A percentile compares a stretch with the other conserved stretches of the same genome.
phyloP scores from a whole-genome alignment of 1,140 invertebrate species.

The Proctacanthus coquilletti region DNA sequence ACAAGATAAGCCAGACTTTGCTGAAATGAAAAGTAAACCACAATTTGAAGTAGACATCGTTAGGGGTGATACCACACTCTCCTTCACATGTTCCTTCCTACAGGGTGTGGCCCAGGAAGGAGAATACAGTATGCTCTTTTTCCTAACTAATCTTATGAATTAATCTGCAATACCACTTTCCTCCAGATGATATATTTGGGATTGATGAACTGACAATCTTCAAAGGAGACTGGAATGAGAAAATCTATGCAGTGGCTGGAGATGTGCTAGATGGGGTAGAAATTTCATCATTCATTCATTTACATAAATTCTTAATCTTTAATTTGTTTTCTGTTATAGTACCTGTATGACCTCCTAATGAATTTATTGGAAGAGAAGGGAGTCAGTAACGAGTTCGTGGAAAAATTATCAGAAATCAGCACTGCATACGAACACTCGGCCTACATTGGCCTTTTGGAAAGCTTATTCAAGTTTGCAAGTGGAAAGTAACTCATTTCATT shows the following conservation, averaged over 20 bases:
- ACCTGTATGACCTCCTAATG: conserved; percentile 86
- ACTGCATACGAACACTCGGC: conserved; percentile 79
- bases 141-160: conserved; percentile 8
- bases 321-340: conserved; percentile 43
- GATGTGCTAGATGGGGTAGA: conserved; percentile 79
- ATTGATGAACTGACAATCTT: conserved; percentile 78
- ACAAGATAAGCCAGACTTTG: conserved; percentile 51
- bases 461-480: conserved; percentile 68
- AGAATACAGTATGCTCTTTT: conserved; percentile 45
- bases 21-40: conserved; percentile 75
- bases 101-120: conserved; percentile 44
- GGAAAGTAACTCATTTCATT: conserved; percentile 37
- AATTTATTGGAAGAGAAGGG: conserved; percentile 88
- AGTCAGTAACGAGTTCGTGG: conserved; percentile 77
- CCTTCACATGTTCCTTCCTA: conserved; percentile 68
- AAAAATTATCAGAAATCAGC: conserved; percentile 70
- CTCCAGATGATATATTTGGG: conserved; percentile 63
- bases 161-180: conserved; percentile 7
- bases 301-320: conserved; percentile 8
- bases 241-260: conserved; percentile 70
- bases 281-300: conserved; percentile 10
- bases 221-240: conserved; percentile 68
- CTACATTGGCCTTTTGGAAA: conserved; percentile 73
- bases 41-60: conserved; percentile 70
- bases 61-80: conserved; percentile 55